Conservation (phyloP, 2,797 vertebrate genomes). For the Pseudomugil tenellus region DNA sequence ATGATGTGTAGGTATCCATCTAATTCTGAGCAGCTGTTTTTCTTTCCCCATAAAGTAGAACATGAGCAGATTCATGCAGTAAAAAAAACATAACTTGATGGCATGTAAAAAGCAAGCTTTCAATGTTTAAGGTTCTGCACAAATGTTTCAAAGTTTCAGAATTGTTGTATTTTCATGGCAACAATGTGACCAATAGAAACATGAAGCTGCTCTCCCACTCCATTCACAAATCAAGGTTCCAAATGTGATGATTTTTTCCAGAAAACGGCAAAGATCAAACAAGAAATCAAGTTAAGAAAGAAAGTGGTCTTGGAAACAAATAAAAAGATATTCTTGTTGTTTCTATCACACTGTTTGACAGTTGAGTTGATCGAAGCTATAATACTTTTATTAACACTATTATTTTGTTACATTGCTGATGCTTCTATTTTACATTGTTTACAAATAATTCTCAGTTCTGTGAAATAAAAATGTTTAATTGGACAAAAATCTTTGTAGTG, state of each 20-base stretch:
- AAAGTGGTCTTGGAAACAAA: slow-evolving; percentile 31
- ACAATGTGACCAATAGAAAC: not conserved
- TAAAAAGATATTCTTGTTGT: slow-evolving; percentile 17
- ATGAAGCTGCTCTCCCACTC: not conserved
- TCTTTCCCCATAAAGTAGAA: slow-evolving; percentile 40
- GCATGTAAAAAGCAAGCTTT: slow-evolving; percentile 16
- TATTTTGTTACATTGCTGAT: no score
- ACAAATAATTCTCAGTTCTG: no score
- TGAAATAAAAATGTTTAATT: no score
- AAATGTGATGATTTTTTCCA: slow-evolving; percentile 12
- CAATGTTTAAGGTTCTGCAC: not conserved
- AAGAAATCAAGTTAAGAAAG: slow-evolving; percentile 9
- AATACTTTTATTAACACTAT: no score
- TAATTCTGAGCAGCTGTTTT: slow-evolving; percentile 65
- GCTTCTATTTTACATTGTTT: no score
- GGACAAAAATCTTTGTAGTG: no score
- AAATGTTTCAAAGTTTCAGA: not conserved
- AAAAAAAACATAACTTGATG: slow-evolving; percentile 36
- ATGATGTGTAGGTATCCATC: slow-evolving; percentile 46
- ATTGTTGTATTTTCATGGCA: not conserved
- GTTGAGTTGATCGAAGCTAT: no score
- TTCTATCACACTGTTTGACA: slow-evolving; percentile 15
- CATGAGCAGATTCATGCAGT: slow-evolving; percentile 21
- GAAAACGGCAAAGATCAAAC: slow-evolving; percentile 2
- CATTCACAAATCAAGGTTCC: slow-evolving; percentile 30